These are phyloP conservation scores for Lasioglossum malachurum DNA, from an alignment of 2,888 invertebrate species.

Conservation along the genomic window DNA sequence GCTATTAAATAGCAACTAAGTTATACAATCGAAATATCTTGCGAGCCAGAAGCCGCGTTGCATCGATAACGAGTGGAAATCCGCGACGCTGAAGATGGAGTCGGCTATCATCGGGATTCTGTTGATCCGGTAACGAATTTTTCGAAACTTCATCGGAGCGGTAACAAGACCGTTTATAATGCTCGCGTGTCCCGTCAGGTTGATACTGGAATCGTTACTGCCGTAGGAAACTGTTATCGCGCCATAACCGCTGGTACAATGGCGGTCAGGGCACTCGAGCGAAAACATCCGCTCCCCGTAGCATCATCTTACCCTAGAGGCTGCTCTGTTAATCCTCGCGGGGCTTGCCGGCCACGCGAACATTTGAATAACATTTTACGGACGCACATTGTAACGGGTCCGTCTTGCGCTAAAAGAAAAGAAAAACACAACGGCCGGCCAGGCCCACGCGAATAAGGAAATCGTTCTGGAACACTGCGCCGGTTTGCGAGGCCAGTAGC, in stretches of 20 bases:
- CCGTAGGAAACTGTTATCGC: conserved; percentile 61
- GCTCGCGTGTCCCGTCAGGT: conserved; percentile 36
- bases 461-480: conserved; percentile 18
- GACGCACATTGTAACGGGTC: conserved; percentile 40
- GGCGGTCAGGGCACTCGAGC: conserved; percentile 59
- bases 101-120: neutral
- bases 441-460: conserved; percentile 18
- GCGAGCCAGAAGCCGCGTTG: neutral
- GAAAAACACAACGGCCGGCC: neutral
- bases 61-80: neutral
- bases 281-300: conserved; percentile 58
- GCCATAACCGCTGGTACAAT: conserved; percentile 55
- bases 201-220: conserved; percentile 48
- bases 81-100: neutral
- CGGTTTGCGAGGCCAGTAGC: neutral
- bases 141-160: conserved; percentile 10
- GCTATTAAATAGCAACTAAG: neutral
- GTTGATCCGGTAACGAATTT: conserved; percentile 20
- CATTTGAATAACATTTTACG: conserved; percentile 51
- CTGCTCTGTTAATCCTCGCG: conserved; percentile 18
- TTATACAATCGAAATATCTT: neutral
- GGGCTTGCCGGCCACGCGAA: conserved; percentile 20
- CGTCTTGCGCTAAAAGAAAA: conserved; percentile 4
- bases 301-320: conserved; percentile 36
- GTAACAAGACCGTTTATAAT: conserved; percentile 32